These are phyloP conservation scores for Platorchestia sp. DNA, from an alignment of 1,140 invertebrate species.

Conservation along the genomic window DNA sequence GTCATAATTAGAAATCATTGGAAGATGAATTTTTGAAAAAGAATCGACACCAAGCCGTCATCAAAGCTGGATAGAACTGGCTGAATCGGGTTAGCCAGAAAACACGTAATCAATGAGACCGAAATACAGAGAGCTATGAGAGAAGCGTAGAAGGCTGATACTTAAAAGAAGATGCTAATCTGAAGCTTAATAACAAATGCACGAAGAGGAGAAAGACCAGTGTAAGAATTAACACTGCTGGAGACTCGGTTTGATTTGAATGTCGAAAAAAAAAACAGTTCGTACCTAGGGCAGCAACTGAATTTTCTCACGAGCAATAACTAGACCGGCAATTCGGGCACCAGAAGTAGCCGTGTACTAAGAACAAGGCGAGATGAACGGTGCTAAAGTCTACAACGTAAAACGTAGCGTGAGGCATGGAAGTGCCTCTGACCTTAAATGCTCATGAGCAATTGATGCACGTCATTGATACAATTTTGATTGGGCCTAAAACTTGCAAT, in stretches of 20 bases:
- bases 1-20: not conserved
- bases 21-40: not conserved
- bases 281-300: not conserved
- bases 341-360: not conserved
- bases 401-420: not conserved
- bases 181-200: not conserved
- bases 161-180: not conserved
- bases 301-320: not conserved
- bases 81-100: not conserved
- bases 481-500: not conserved
- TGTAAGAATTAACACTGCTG: not conserved
- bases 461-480: not conserved
- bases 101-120: not conserved
- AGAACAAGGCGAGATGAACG: not conserved
- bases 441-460: not conserved
- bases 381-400: not conserved
- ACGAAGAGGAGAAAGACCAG: not conserved
- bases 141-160: not conserved
- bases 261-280: not conserved
- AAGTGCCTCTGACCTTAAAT: not conserved
- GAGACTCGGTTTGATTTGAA: not conserved
- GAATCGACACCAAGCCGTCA: not conserved
- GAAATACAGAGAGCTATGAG: not conserved
- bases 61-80: not conserved
- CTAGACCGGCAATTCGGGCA: not conserved